Percentiles rank a stretch among this genome's conserved stretches.
These are phyloP conservation scores for Phenganax subtilis DNA, from an alignment of 92 coral and sea anemone genomes.

Conservation along the genomic window DNA sequence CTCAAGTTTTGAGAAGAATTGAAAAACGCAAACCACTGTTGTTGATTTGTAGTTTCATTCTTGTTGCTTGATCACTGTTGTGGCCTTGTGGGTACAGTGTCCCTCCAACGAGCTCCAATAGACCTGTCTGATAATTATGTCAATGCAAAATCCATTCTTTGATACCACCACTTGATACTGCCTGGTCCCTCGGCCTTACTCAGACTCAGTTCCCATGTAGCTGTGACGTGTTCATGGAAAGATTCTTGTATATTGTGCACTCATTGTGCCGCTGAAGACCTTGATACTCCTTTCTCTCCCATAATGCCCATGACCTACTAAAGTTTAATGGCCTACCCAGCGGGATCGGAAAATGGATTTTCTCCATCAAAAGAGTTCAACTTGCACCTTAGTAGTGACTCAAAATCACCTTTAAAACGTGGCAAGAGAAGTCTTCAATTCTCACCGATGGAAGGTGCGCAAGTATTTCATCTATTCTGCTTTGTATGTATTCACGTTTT, in stretches of 20 bases:
- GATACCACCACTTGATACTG: too few species aligned
- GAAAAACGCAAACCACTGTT: background rate
- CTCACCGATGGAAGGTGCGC: conserved; percentile 24
- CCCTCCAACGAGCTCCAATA: too few species aligned
- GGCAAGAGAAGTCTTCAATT: conserved; percentile 38
- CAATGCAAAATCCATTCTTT: too few species aligned
- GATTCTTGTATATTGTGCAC: too few species aligned
- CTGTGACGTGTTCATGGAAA: too few species aligned
- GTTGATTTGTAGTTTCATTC: background rate
- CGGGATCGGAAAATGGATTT: conserved; percentile 15
- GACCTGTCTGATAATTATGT: too few species aligned
- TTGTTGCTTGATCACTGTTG: background rate
- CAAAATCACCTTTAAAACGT: conserved; percentile 33
- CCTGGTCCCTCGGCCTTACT: too few species aligned
- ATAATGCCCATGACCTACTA: background rate
- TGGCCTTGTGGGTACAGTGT: too few species aligned
- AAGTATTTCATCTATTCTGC: background rate
- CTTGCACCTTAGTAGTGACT: conserved; percentile 30
- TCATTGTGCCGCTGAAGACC: background rate
- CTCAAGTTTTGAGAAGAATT: background rate
- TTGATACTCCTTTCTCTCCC: background rate
- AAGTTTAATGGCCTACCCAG: conserved; percentile 30
- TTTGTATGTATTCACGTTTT: background rate
- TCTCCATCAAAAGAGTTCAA: conserved; percentile 35
- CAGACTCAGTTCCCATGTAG: too few species aligned